Conservation (phyloP, 2,888 invertebrate species). For the Leucoma salicis region DNA sequence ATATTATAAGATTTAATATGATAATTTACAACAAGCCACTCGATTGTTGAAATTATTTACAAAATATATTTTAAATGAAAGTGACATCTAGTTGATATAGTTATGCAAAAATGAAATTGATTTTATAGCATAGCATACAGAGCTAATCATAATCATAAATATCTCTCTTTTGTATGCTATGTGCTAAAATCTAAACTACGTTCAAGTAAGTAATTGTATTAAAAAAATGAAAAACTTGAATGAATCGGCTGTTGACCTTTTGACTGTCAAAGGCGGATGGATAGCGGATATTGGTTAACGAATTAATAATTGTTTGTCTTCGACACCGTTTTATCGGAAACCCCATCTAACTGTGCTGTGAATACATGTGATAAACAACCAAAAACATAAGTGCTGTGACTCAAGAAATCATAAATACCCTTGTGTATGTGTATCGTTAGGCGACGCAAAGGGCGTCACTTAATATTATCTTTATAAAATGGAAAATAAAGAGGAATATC, state of each 20-base stretch:
- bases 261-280: constrained; percentile 68
- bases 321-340: constrained; percentile 31
- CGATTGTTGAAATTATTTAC: too few relatives aligned
- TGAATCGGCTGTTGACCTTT: constrained; percentile 72
- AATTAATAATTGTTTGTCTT: constrained; percentile 46
- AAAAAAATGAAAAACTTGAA: constrained; percentile 39
- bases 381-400: constrained; percentile 41
- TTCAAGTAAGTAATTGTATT: constrained; percentile 13
- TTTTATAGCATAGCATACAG: too few relatives aligned
- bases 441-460: constrained; percentile 52
- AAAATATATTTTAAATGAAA: too few relatives aligned
- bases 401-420: constrained; percentile 29
- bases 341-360: constrained; percentile 44
- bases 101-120: too few relatives aligned
- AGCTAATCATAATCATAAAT: too few relatives aligned
- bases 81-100: too few relatives aligned
- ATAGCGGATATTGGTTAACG: constrained; percentile 62
- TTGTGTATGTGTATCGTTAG: constrained; percentile 37
- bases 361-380: constrained; percentile 45
- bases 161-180: too few relatives aligned
- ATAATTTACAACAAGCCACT: too few relatives aligned
- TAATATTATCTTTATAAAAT: constrained; percentile 52
- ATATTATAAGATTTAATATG: too few relatives aligned
- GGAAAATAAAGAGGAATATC: constrained; percentile 76
- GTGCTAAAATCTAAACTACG: too few relatives aligned